Percentiles rank a stretch among this genome's conserved stretches.
Evolutionary conservation across 2,113 vertebrate genomes (phyloP).

Genomic region (Carassius carassius): DNA sequence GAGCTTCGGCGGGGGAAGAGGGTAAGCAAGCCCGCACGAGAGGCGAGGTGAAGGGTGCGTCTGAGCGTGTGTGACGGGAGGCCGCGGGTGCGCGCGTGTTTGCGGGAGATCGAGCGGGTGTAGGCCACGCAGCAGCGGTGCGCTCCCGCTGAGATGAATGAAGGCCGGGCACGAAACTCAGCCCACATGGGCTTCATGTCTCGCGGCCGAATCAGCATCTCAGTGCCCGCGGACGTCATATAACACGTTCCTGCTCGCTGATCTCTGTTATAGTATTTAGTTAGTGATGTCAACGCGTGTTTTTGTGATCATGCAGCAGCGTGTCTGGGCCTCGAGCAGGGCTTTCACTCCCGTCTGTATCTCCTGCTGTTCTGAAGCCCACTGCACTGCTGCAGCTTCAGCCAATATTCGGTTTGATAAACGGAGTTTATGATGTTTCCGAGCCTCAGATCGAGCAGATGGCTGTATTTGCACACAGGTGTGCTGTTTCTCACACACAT

Average conservation of each 20-base stretch:
- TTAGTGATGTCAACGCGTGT: too few species aligned
- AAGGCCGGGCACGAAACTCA: slow-evolving; percentile 25
- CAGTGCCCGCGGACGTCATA: not conserved
- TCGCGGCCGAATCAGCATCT: not conserved
- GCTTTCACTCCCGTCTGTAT: not conserved
- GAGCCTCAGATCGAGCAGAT: not conserved
- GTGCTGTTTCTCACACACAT: not conserved
- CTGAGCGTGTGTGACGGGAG: not conserved
- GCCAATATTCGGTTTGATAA: not conserved
- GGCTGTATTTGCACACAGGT: not conserved
- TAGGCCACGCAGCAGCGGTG: slow-evolving; percentile 46
- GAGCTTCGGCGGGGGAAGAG: slow-evolving; percentile 91
- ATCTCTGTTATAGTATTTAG: too few species aligned
- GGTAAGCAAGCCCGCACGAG: slow-evolving; percentile 75
- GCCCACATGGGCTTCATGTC: slow-evolving; percentile 23
- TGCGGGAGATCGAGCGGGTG: not conserved
- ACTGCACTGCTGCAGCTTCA: not conserved
- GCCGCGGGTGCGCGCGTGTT: not conserved
- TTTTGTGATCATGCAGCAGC: too few species aligned
- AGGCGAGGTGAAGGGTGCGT: too few species aligned
- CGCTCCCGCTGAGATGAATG: slow-evolving; percentile 49
- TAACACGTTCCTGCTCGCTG: not conserved
- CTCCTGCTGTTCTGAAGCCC: not conserved
- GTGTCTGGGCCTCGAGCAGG: not conserved
- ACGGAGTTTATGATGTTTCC: not conserved